Percentiles rank a stretch among this genome's conserved stretches.
Conservation (phyloP, 1,140 invertebrate species). For the Pogonomyrmex californicus region DNA sequence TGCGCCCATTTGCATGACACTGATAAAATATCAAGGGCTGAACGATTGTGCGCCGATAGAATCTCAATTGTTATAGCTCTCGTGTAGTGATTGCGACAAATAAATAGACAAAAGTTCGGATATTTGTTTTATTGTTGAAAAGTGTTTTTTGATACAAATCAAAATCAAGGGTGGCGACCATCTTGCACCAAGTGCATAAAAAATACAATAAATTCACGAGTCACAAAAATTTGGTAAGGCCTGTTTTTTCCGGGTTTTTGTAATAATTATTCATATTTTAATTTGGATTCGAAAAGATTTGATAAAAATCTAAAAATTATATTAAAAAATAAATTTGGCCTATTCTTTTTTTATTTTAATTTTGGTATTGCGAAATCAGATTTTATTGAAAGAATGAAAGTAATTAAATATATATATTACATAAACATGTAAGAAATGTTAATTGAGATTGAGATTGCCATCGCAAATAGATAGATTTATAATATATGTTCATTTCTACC, state of each 20-base stretch:
- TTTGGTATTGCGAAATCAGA: not conserved
- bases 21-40: constrained; percentile 3
- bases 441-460: too few species aligned
- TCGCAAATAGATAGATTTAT: too few species aligned
- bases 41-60: not conserved
- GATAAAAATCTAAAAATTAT: too few species aligned
- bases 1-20: not conserved
- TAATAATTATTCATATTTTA: too few species aligned
- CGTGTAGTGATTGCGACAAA: constrained; percentile 38
- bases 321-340: too few species aligned
- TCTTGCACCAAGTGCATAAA: not conserved
- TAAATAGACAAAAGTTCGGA: constrained; percentile 29
- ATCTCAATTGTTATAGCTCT: constrained; percentile 26
- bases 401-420: too few species aligned
- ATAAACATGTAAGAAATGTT: too few species aligned
- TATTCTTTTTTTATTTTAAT: not conserved
- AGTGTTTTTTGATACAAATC: not conserved
- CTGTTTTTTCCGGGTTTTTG: not conserved
- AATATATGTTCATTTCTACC: too few species aligned
- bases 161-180: not conserved
- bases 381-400: not conserved
- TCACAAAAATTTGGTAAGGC: not conserved
- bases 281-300: too few species aligned
- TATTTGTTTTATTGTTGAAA: not conserved
- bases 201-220: not conserved